Conservation (phyloP, 1,140 invertebrate species). For the Oreohelix idahoensis region DNA sequence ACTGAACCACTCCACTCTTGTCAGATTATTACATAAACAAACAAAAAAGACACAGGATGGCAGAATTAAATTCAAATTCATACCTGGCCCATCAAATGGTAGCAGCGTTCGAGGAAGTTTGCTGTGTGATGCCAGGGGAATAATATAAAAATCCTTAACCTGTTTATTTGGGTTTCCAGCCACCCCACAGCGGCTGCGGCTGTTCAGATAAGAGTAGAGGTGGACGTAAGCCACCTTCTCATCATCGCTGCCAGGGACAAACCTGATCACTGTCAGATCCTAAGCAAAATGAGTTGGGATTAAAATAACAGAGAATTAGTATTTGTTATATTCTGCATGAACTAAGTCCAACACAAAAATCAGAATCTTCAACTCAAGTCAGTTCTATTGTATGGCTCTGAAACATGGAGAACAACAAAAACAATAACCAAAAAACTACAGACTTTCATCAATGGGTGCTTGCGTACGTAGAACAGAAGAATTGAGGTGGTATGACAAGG, state of each 20-base stretch:
- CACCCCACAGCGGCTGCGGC: slow-evolving; percentile 81
- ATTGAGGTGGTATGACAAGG: too few species aligned
- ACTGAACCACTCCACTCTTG: too few species aligned
- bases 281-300: slow-evolving; percentile 46
- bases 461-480: too few species aligned
- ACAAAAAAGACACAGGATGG: neutral
- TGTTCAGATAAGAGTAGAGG: slow-evolving; percentile 91
- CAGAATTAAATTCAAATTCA: neutral
- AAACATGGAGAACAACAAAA: too few species aligned
- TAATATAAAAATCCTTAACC: slow-evolving; percentile 95
- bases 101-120: slow-evolving; percentile 80
- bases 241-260: slow-evolving; percentile 85
- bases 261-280: slow-evolving; percentile 87
- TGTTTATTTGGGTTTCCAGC: slow-evolving; percentile 79
- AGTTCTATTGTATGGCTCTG: too few species aligned
- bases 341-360: too few species aligned
- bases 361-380: too few species aligned
- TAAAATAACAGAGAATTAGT: neutral
- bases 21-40: neutral
- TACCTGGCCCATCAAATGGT: slow-evolving; percentile 84
- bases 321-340: too few species aligned
- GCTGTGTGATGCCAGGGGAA: slow-evolving; percentile 85
- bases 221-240: slow-evolving; percentile 89
- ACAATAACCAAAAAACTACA: too few species aligned
- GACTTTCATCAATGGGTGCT: too few species aligned